These are phyloP conservation scores for Didymodactylos carnosus DNA, from an alignment of 2,888 invertebrate genomes.

Conservation along the genomic window DNA sequence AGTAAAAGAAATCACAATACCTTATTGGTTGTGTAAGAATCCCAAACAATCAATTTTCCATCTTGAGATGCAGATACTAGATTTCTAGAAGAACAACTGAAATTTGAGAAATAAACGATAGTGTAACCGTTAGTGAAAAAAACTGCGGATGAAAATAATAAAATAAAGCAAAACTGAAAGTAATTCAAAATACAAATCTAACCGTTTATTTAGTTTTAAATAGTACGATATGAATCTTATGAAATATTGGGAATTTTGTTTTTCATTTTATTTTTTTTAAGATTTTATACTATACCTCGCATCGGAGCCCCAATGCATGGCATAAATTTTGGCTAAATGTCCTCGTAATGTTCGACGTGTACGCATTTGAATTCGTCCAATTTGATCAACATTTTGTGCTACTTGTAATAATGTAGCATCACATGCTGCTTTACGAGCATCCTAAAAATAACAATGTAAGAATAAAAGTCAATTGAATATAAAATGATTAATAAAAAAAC, in stretches of 20 bases:
- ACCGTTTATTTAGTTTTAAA: neutral
- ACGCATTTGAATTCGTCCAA: conserved; percentile 99
- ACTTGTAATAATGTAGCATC: conserved; percentile 94
- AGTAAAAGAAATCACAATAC: neutral
- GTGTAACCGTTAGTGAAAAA: no score
- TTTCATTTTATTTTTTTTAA: no score
- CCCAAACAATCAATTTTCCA: conserved; percentile 99
- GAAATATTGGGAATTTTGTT: no score
- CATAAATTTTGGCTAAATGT: conserved; percentile 98
- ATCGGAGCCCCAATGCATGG: conserved; percentile 99
- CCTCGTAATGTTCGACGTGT: conserved; percentile 92
- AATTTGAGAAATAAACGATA: no score
- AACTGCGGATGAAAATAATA: no score
- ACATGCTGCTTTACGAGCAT: conserved; percentile 95
- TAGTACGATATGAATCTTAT: no score
- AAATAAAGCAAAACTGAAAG: neutral
- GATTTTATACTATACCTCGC: no score
- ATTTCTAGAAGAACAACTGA: conserved; percentile 44
- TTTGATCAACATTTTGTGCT: conserved; percentile 85
- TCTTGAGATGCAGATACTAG: conserved; percentile 98
- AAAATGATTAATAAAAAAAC: conserved; percentile 28
- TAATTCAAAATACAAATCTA: neutral
- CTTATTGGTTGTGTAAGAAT: conserved; percentile 99
- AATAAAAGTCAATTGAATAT: neutral
- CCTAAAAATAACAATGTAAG: conserved; percentile 40